phyloP scores from a whole-genome alignment of 1,140 invertebrate genomes.

The Ostrea denselamellosa region DNA sequence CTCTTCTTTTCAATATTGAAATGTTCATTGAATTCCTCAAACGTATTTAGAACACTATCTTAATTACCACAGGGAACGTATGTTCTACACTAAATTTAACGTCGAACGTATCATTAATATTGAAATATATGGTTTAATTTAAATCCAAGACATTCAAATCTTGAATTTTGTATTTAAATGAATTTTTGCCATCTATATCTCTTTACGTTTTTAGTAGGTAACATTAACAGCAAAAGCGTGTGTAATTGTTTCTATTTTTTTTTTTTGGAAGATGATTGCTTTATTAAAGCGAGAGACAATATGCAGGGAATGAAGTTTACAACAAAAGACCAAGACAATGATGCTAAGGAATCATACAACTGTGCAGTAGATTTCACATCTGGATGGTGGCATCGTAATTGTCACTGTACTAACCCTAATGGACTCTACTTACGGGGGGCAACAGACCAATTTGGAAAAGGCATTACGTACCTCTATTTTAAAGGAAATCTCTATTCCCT shows the following conservation, averaged over 20 bases:
- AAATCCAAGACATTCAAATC: too few relatives aligned
- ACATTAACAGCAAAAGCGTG: background rate
- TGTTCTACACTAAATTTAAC: too few relatives aligned
- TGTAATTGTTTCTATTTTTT: background rate
- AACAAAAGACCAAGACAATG: slow-evolving; percentile 45
- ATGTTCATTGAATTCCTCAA: too few relatives aligned
- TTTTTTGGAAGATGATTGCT: background rate
- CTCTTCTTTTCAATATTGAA: too few relatives aligned
- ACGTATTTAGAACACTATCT: too few relatives aligned
- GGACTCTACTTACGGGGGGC: background rate
- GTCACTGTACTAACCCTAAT: slow-evolving; percentile 37
- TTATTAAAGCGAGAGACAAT: too few relatives aligned
- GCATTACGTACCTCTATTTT: background rate
- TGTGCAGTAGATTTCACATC: background rate
- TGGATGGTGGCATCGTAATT: slow-evolving; percentile 41
- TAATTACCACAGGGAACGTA: too few relatives aligned
- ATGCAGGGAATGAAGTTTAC: background rate
- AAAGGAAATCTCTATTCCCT: background rate
- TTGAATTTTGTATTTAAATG: too few relatives aligned
- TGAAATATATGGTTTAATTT: too few relatives aligned
- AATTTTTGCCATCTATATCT: too few relatives aligned
- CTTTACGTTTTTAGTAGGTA: too few relatives aligned
- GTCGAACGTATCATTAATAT: too few relatives aligned
- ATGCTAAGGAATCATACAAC: background rate
- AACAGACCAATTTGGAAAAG: background rate